These are phyloP conservation scores for Pogoniulus pusillus DNA, from an alignment of 2,797 vertebrate genomes.

Conservation along the genomic window DNA sequence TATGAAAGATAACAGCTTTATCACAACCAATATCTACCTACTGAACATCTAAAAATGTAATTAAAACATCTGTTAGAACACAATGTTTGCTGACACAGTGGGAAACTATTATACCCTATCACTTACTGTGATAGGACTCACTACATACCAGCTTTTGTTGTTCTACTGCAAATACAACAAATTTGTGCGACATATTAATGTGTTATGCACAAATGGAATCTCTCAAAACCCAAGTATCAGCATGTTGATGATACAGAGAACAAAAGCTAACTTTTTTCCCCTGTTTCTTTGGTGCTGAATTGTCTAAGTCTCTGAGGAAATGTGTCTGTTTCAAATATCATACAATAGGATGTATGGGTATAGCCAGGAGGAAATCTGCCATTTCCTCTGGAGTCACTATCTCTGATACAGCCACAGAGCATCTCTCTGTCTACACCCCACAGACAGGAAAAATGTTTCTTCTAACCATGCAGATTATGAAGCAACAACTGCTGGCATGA, in stretches of 20 bases:
- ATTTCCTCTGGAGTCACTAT: neutral
- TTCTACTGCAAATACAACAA: neutral
- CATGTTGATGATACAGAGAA: neutral
- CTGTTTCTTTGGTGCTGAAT: neutral
- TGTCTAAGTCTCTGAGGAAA: neutral
- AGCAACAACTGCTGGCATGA: slow-evolving; percentile 73
- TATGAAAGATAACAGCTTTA: neutral
- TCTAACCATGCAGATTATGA: slow-evolving; percentile 45
- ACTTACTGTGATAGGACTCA: neutral
- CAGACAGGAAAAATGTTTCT: neutral
- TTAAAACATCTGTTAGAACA: slow-evolving; percentile 10
- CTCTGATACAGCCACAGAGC: neutral
- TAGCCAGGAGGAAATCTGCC: neutral
- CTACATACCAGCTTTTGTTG: neutral
- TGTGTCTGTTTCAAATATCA: neutral
- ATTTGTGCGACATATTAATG: neutral
- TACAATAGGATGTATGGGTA: neutral
- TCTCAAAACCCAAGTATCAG: neutral
- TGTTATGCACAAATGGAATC: neutral
- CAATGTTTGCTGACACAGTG: neutral
- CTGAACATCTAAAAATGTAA: neutral
- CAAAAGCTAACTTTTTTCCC: neutral
- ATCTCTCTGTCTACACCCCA: neutral
- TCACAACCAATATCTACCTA: neutral
- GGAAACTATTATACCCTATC: neutral